Evolutionary conservation across 2,888 invertebrate species (phyloP), one percentile per base, ranked within the genome.

Genomic region (Stegophylla sp.): DNA sequence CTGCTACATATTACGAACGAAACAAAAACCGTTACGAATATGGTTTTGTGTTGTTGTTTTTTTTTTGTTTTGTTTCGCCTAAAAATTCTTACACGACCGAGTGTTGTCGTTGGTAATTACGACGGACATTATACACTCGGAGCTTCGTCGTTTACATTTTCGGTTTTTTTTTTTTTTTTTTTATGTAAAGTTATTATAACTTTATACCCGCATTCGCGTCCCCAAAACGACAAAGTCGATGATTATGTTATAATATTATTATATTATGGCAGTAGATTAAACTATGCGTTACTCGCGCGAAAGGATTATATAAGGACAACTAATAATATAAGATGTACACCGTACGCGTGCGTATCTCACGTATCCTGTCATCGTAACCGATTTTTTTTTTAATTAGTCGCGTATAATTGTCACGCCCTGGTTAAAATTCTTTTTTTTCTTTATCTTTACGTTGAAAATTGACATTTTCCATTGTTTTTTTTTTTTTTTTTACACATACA

Each of bases 301-400:
- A 12, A 56, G 56, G 7, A 10, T 56, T 56, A 12, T 20, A 56
- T 56, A 56, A 56, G 56, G 23, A 1, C 7, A n/a, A n/a, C n/a
- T n/a, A n/a, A n/a, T 34, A 34, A 34, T 34, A 66, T 23, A 43
- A 45, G 67, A 48, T 17, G 20, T 20, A 41, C 41, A 48, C n/a
- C 17, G n/a, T 15, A 7, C 13, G 26, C 15, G 7, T 17, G 13
- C 10, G 41, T 13, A 71, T 53, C 53, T 71, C 48, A 74, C 59
- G 28, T 26, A 23, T 75, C 64, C 34, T 64, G 51, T 75, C 34
- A 20, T 23, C 64, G 28, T 41, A 41, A 56, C 28, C 28, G 20
- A 13, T 28, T 51, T 69, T 28, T 53, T 28, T 66, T 51, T 7
- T 53, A 76, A 76, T 66, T 76, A 41, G 66, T 66, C 53, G 75